Base-by-base conservation (phyloP, 2,888 invertebrate genomes). In the Encarsia formosa region DNA sequence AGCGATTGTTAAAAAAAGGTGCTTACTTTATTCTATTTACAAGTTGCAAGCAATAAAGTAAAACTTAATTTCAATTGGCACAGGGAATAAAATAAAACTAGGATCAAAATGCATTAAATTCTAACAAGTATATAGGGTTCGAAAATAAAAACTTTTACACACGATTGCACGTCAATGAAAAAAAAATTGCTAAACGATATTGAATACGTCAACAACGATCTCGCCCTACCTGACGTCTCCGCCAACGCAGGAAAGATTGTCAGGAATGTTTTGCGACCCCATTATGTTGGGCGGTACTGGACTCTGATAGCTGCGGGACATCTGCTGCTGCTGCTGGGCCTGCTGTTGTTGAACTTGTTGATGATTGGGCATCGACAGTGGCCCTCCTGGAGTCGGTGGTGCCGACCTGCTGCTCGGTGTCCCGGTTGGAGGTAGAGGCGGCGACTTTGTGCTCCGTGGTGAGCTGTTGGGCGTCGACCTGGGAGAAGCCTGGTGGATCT, bases 381-480 rank as follows among this genome's bases (percentile, higher is more conserved):
- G 66, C 29, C 73, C 73, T 20, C 78, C 77, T 1, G 78, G 77
- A 29, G 79, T 78, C 22, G 78, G 75, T 2, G 78, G 77, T n/a
- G 77, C 77, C 16, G 77, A 77, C 59, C 77, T 69, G 42, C 75
- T 73, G 46, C 66, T 71, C 13, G 67, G 66, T 52, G 73, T 72
- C 22, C 78, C 75, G 6, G 83, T 84, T 0, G 84, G 84, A 20
- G 84, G 80, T 61, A 85, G 76, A 1, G 91, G 90, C 1, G 91
- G 91, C 24, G 89, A 89, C 73, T 91, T 91, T 26, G 88, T 88
- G 61, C 90, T 90, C 24, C 90, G 81, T 16, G 91, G 91, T 29
- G 90, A 91, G 44, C 90, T 91, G 72, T 91, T 91, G 2, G 90
- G 91, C 2, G 91, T 91, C 15, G 91, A 91, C 37, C 90, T 80